Percentiles rank a stretch among this genome's conserved stretches.
These are phyloP conservation scores for Taphrorychus bicolor DNA, from an alignment of 2,888 invertebrate genomes.

Conservation along the genomic window DNA sequence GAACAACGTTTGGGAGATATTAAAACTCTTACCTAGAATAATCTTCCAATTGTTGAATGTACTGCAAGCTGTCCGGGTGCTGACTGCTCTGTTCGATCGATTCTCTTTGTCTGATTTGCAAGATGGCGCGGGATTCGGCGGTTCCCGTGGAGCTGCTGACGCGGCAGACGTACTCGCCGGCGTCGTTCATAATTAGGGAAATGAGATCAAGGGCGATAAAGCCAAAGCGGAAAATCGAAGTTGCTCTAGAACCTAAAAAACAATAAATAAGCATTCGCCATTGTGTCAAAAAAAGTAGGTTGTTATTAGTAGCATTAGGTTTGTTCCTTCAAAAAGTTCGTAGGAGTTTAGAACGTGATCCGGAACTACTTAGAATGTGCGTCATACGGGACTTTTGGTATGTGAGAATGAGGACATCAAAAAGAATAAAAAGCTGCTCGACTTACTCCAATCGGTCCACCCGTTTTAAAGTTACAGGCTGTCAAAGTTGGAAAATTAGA, in stretches of 20 bases:
- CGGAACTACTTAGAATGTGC: too few species aligned
- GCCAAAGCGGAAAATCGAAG: conserved; percentile 95
- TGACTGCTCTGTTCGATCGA: conserved; percentile 88
- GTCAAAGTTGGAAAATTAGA: too few species aligned
- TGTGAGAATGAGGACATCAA: too few species aligned
- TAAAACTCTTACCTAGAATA: conserved; percentile 80
- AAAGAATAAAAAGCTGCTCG: too few species aligned
- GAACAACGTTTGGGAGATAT: not conserved
- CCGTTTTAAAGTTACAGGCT: too few species aligned
- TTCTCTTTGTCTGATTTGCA: conserved; percentile 81
- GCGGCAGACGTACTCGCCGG: conserved; percentile 90
- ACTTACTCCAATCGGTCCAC: too few species aligned
- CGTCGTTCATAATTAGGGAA: conserved; percentile 83
- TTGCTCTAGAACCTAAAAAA: conserved; percentile 97
- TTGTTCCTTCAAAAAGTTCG: too few species aligned
- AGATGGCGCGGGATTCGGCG: conserved; percentile 83
- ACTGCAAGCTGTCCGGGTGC: conserved; percentile 90
- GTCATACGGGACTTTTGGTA: too few species aligned
- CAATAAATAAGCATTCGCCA: too few species aligned
- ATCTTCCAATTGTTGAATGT: conserved; percentile 90
- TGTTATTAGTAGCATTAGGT: too few species aligned
- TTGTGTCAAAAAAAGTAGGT: not conserved
- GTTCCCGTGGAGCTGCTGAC: conserved; percentile 87
- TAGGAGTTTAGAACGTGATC: too few species aligned
- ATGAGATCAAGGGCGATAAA: conserved; percentile 94